Conservation (phyloP, 2,797 vertebrate genomes). For the Hephaestus fuliginosus region DNA sequence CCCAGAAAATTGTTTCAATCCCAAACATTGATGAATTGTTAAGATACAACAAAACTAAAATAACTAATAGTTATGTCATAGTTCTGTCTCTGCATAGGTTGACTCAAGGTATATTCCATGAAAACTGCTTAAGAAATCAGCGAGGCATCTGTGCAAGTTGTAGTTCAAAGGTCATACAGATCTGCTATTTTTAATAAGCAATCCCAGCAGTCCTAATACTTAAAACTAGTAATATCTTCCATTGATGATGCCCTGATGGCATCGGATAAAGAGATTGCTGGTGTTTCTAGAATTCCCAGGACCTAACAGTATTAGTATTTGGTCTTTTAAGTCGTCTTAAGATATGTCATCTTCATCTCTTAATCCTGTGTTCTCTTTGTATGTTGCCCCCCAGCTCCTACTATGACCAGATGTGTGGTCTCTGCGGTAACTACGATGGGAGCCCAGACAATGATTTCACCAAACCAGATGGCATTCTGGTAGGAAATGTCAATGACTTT, state of each 20-base stretch:
- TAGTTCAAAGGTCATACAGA: slow-evolving; percentile 19
- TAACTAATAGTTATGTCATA: not conserved
- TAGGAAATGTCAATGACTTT: slow-evolving; percentile 77
- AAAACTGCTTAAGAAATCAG: not conserved
- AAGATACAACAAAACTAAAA: not conserved
- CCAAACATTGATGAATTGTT: not conserved
- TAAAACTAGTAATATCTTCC: not conserved
- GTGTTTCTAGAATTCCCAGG: slow-evolving; percentile 8
- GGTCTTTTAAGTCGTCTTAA: slow-evolving; percentile 28
- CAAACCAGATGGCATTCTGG: slow-evolving; percentile 80
- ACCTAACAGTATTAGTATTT: not conserved
- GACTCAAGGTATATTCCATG: not conserved
- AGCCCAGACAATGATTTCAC: slow-evolving; percentile 83
- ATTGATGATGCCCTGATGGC: not conserved
- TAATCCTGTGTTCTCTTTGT: slow-evolving; percentile 15
- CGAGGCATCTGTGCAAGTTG: not conserved
- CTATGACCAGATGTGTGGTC: slow-evolving; percentile 85
- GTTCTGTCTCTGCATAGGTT: slow-evolving; percentile 2
- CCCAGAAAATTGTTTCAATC: not conserved
- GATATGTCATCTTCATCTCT: slow-evolving; percentile 21
- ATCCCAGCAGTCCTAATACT: slow-evolving; percentile 2
- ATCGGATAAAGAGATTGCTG: slow-evolving; percentile 3
- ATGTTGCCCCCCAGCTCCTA: slow-evolving; percentile 76
- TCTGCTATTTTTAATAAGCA: slow-evolving; percentile 7
- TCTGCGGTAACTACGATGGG: slow-evolving; percentile 88